These are phyloP conservation scores for Zonitis immaculata DNA, from an alignment of 2,888 invertebrate species.

Conservation along the genomic window DNA sequence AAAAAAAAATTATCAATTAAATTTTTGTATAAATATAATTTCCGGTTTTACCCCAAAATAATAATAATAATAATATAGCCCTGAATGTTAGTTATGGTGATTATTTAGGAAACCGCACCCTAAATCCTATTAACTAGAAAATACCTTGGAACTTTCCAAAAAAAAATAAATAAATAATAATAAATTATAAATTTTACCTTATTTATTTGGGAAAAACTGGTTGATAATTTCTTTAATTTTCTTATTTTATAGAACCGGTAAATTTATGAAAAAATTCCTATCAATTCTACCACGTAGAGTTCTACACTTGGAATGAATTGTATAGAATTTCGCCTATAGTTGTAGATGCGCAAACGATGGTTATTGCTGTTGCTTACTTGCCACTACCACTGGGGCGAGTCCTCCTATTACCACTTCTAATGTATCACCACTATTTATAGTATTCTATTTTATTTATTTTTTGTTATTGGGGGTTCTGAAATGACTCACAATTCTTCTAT, in stretches of 20 bases:
- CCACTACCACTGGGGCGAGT: constrained; percentile 12
- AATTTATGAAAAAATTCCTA: neutral
- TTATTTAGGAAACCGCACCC: constrained; percentile 11
- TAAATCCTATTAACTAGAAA: neutral
- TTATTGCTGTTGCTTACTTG: too few relatives aligned
- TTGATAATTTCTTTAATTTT: too few relatives aligned
- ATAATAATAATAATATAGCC: too few relatives aligned
- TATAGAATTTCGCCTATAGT: constrained; percentile 2
- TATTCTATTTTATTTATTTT: neutral
- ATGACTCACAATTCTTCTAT: constrained; percentile 15
- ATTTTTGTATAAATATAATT: too few relatives aligned
- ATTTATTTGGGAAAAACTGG: neutral
- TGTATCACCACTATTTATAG: neutral
- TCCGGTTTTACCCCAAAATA: neutral
- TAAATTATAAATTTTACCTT: too few relatives aligned
- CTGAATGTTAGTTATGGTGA: neutral
- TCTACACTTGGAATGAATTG: constrained; percentile 14
- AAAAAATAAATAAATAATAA: too few relatives aligned
- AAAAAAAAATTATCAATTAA: too few relatives aligned
- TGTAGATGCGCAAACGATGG: constrained; percentile 16
- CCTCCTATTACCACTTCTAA: too few relatives aligned
- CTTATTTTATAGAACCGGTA: constrained; percentile 8
- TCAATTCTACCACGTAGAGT: constrained; percentile 3
- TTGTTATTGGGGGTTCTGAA: neutral
- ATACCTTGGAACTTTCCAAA: neutral